Evolutionary conservation across 2,113 vertebrate species (phyloP).

Genomic region (Dicrurus megarhynchus): DNA sequence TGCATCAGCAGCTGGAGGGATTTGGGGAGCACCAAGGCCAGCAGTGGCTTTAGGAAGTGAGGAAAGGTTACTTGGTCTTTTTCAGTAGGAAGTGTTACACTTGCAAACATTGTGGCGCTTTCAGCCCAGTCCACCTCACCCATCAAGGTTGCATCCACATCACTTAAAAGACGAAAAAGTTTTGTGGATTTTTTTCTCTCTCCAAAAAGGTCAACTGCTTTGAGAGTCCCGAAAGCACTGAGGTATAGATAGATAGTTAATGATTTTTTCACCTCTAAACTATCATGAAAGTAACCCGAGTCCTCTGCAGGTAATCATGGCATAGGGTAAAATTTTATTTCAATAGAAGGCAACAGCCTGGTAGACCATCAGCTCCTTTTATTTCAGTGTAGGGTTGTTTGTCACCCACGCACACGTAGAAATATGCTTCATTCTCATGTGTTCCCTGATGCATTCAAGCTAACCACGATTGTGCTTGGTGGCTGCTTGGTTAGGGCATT

Average conservation of each 20-base stretch:
- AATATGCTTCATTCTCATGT: not conserved
- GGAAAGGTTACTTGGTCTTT: not conserved
- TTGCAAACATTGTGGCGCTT: not conserved
- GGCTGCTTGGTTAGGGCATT: not conserved
- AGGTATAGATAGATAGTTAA: not conserved
- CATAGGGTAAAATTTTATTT: not conserved
- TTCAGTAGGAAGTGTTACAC: not conserved
- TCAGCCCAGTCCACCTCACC: not conserved
- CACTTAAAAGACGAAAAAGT: not conserved
- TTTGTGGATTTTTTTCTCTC: not conserved
- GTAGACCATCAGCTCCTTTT: not conserved
- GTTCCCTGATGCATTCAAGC: not conserved
- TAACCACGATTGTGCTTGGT: not conserved
- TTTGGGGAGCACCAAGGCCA: not conserved
- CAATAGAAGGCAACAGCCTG: not conserved
- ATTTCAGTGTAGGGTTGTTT: not conserved
- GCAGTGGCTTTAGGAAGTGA: not conserved
- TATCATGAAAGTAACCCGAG: not conserved
- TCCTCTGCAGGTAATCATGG: not conserved
- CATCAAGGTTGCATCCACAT: not conserved
- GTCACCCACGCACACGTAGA: fast-evolving
- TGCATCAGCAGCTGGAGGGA: not conserved
- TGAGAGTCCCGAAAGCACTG: fast-evolving
- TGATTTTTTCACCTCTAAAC: not conserved
- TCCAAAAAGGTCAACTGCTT: not conserved